A percentile compares a stretch with the other conserved stretches of the same genome.
Evolutionary conservation across 2,888 invertebrate genomes (phyloP).

Genomic region (Ashinkailepas kermadecensis): DNA sequence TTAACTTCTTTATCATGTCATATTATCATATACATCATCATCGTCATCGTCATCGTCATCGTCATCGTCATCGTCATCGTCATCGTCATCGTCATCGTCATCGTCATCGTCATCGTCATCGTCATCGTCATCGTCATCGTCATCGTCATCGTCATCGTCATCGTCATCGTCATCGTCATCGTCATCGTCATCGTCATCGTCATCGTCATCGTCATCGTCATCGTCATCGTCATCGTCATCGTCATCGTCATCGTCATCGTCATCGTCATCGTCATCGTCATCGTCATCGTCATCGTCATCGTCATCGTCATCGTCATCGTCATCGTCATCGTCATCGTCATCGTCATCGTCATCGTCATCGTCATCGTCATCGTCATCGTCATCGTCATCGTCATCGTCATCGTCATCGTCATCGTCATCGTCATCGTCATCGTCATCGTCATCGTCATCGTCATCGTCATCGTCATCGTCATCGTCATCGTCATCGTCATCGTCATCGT

Average conservation of each 20-base stretch:
- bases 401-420: conserved; percentile 14
- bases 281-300: conserved; percentile 14
- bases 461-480: conserved; percentile 14
- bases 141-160: conserved; percentile 14
- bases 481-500: conserved; percentile 14
- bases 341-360: conserved; percentile 14
- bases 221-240: conserved; percentile 14
- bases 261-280: conserved; percentile 14
- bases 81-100: conserved; percentile 14
- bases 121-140: conserved; percentile 14
- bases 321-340: conserved; percentile 14
- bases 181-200: conserved; percentile 14
- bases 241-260: conserved; percentile 14
- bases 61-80: conserved; percentile 14
- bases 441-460: conserved; percentile 14
- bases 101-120: conserved; percentile 14
- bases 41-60: conserved; percentile 14
- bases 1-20: too few species aligned
- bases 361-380: conserved; percentile 8
- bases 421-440: conserved; percentile 14
- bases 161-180: conserved; percentile 14
- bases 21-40: too few species aligned
- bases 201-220: conserved; percentile 14
- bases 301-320: conserved; percentile 14
- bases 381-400: conserved; percentile 14